A percentile compares a stretch with the other conserved stretches of the same genome.
These are phyloP conservation scores for Poecilia velifera DNA, from an alignment of 2,797 vertebrate species.

Conservation along the genomic window DNA sequence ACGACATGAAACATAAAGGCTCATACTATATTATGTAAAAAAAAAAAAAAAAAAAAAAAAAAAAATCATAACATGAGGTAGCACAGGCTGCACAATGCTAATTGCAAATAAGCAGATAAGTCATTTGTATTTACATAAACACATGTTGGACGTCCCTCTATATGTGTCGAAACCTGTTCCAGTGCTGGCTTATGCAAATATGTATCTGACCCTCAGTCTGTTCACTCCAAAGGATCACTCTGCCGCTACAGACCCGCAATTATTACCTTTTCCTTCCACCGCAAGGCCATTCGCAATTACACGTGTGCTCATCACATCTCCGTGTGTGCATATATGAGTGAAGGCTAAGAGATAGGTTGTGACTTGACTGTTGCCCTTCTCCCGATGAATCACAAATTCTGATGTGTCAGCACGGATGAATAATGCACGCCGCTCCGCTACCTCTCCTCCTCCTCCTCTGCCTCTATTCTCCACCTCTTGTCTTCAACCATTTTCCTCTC, in stretches of 20 bases:
- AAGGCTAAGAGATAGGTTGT: constrained; percentile 66
- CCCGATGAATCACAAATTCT: constrained; percentile 79
- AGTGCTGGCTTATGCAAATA: constrained; percentile 10
- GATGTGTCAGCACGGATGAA: constrained; percentile 82
- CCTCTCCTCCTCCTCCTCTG: constrained; percentile 57
- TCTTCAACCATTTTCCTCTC: constrained; percentile 66
- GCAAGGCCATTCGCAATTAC: constrained; percentile 33
- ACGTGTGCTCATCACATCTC: constrained; percentile 30
- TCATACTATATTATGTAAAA: no score
- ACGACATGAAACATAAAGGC: no score
- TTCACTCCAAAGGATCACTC: constrained; percentile 8
- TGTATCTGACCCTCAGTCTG: constrained; percentile 11
- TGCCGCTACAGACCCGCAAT: constrained; percentile 33
- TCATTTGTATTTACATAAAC: constrained; percentile 16
- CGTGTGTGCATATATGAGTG: constrained; percentile 55
- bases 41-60: neutral
- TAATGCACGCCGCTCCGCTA: constrained; percentile 75
- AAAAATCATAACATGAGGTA: neutral
- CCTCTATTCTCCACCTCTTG: constrained; percentile 69
- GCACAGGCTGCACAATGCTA: neutral
- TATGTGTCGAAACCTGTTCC: constrained; percentile 6
- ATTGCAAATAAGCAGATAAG: neutral
- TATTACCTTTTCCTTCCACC: constrained; percentile 33
- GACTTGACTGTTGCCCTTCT: constrained; percentile 81
- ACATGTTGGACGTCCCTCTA: neutral